These are phyloP conservation scores for Idaea straminata DNA, from an alignment of 2,888 invertebrate species.

Conservation along the genomic window DNA sequence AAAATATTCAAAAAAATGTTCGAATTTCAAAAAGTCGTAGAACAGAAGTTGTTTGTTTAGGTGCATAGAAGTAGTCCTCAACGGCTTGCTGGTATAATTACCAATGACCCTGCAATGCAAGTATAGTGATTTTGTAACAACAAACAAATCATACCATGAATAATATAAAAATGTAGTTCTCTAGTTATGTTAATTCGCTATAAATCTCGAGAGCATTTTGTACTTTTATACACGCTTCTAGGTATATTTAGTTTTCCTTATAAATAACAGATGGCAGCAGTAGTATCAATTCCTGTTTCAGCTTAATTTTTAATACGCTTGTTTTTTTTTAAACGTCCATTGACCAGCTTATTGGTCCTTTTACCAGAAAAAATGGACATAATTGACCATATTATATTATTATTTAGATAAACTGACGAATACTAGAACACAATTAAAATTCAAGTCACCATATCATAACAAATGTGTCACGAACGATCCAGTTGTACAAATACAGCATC, in stretches of 20 bases:
- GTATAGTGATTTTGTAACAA: too few species aligned
- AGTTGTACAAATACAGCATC: constrained; percentile 70
- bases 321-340: neutral
- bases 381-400: constrained; percentile 20
- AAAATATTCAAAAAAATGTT: too few species aligned
- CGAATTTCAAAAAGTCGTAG: too few species aligned
- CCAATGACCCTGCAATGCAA: too few species aligned
- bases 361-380: neutral
- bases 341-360: neutral
- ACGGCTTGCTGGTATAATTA: too few species aligned
- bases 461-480: constrained; percentile 59
- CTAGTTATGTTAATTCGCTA: too few species aligned
- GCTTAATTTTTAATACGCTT: neutral
- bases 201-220: too few species aligned
- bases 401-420: constrained; percentile 13
- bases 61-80: too few species aligned
- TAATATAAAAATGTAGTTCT: too few species aligned
- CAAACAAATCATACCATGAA: too few species aligned
- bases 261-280: neutral
- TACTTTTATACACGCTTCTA: too few species aligned
- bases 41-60: too few species aligned
- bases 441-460: constrained; percentile 39
- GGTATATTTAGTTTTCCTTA: neutral
- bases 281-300: neutral
- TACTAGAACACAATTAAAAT: constrained; percentile 50